Base-by-base conservation (phyloP, 2,888 invertebrate species). In the Maniola hyperantus region DNA sequence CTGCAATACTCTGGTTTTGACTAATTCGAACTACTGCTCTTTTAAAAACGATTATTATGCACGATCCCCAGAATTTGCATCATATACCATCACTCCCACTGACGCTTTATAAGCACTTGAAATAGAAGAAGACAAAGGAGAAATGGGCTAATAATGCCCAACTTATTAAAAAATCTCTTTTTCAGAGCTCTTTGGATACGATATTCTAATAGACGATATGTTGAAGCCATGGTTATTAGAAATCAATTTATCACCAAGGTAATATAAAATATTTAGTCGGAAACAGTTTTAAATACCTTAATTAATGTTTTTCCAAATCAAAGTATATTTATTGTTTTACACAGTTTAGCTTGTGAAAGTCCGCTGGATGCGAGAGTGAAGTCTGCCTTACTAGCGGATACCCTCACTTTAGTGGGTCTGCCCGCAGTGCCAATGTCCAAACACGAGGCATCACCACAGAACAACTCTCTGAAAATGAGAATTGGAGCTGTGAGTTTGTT, bases 161-260 rank as follows among this genome's bases (percentile, higher is more conserved):
- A 26, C 26, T 26, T 26, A 36, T 36, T 34, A 7, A 54, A n/a
- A 26, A 36, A 15, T 65, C 64, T 68, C 75, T 75, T 69, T 91
- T 91, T 26, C 91, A 96, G 97, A 97, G 85, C 87, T 98, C 46
- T 99, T 97, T 83, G 99, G 99, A 33, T 99, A 99, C 84, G 99
- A 99, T 86, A 97, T 99, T 76, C 91, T 99, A 58, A 94, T 99
- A 65, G 99, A 99, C 85, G 96, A 97, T 71, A 95, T 96, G 75
- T 88, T 99, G 76, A 98, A 98, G 81, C 99, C 99, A 0, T 99
- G 99, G 99, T 91, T 99, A 50, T 86, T 99, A 67, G 99, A 99
- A 89, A 97, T 99, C 33, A 99, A 99, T 83, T 91, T 99, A 20
- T 98, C 98, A 4, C 99, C 99, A 6, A 97, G 97, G 77, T 91